Evolutionary conservation across 2,888 invertebrate species (phyloP), one percentile per base, ranked within the genome.

Genomic region (Caenorhabditis parvicauda): DNA sequence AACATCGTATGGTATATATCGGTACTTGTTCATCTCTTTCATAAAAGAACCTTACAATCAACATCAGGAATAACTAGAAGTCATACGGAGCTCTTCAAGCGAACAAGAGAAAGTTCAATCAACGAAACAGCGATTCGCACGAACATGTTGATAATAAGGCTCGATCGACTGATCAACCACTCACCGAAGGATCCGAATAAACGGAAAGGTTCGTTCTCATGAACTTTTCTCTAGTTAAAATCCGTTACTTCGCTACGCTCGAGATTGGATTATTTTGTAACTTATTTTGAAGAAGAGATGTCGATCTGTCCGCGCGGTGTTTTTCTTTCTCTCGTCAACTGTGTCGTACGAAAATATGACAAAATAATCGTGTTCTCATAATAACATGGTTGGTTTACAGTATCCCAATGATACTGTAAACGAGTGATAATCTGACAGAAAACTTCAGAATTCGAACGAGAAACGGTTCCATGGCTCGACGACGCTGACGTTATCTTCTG

Each of bases 51-150:
- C 14, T 32, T 32, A 12, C 14, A 12, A n/a, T n/a, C n/a, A n/a
- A n/a, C n/a, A n/a, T 28, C 32, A 62, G 63, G 63, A 14, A 44
- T 52, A 7, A 59, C 53, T 24, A 44, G 47, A 28, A 39, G 50
- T 32, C 66, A 70, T 21, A 87, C 46, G 19, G 55, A 57, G 14
- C 59, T 54, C 29, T 76, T 74, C 58, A 51, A 64, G 43, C 54
- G 70, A 7, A 54, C 43, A 17, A 84, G 89, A 64, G 87, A 87
- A 76, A 84, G 86, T 1, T 85, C 89, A 57, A 84, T 94, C 58
- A 93, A 95, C 83, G 87, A 91, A 74, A 90, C 90, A 81, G 90
- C 92, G 0, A 88, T 90, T 9, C 92, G 95, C 84, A 95, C 94
- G 1, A 98, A 98, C 82, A 94, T 92, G 83, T 84, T 96, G 54